Evolutionary conservation across 2,113 vertebrate species (phyloP), one percentile per base, ranked within the genome.

Genomic region (Muscicapa adusta): DNA sequence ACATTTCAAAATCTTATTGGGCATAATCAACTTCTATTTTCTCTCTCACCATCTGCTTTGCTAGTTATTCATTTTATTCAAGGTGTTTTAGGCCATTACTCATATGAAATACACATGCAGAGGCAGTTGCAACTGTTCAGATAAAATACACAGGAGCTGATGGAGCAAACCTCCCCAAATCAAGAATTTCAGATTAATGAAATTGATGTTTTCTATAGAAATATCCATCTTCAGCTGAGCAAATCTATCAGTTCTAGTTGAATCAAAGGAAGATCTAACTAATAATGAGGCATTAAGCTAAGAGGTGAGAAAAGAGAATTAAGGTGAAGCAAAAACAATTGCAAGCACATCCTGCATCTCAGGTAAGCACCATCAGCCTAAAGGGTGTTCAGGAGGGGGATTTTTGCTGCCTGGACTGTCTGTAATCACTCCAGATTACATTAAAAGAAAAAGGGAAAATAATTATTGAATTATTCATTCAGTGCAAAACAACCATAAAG

Each of bases 141-240:
- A 28, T 47, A 67, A 78, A 78, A 67, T 2, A 33, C 0, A 0
- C 5, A 34, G 29, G 14, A 89, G 25, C 0, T 50, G 29, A 77
- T 29, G 38, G 18, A 24, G 14, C 5, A 85, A 88, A 43, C 2
- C 7, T 81, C 12, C 18, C 11, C 7, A 25, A 34, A 84, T 8
- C 18, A 48, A 24, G 12, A 24, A 48, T 48, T 48, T 48, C 47
- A 74, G 17, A 40, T 23, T 23, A 36, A 28, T 31, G 8, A 84
- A 45, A 50, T 58, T 5, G 13, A 31, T 4, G 2, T 81, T 77
- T 91, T 33, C 56, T 67, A 7, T 9, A 54, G 19, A 74, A 74
- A 77, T 17, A 74, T 9, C 9, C 18, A 29, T 33, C n/a, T 62
- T 66, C 34, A 81, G 15, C 7, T 53, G 6, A 56, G n/a, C 13